Conservation (phyloP, 1,140 invertebrate species). For the Helicorthomorpha holstii region DNA sequence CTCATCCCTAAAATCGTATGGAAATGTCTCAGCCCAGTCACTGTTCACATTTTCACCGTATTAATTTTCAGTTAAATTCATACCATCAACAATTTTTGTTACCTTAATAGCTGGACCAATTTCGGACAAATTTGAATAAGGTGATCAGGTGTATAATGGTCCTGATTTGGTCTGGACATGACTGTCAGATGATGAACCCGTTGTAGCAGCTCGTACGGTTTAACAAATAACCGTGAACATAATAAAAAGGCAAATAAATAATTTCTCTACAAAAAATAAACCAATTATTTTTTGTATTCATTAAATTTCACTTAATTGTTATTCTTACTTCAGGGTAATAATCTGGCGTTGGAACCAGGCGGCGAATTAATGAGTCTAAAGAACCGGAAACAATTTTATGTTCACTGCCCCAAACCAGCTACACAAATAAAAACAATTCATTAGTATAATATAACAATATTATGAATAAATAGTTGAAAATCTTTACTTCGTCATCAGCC, state of each 20-base stretch:
- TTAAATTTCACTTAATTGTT: too few relatives aligned
- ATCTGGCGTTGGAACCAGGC: conserved; percentile 73
- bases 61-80: not conserved
- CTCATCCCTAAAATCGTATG: conserved; percentile 91
- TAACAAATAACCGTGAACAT: conserved; percentile 77
- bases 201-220: conserved; percentile 74
- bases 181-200: too few relatives aligned
- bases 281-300: too few relatives aligned
- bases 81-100: too few relatives aligned
- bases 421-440: too few relatives aligned
- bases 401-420: too few relatives aligned
- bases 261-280: conserved; percentile 34
- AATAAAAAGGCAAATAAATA: conserved; percentile 88
- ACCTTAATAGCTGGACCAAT: conserved; percentile 55
- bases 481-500: too few relatives aligned
- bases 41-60: conserved; percentile 21
- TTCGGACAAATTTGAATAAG: conserved; percentile 37
- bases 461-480: too few relatives aligned
- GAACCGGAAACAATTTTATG: conserved; percentile 73
- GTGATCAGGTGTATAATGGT: conserved; percentile 17
- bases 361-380: conserved; percentile 67
- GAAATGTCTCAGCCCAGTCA: conserved; percentile 89
- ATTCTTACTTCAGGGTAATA: conserved; percentile 58
- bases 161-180: conserved; percentile 53
- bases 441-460: too few relatives aligned